Conservation (phyloP, 2,113 vertebrate genomes). For the Hydrochoerus hydrochaeris region DNA sequence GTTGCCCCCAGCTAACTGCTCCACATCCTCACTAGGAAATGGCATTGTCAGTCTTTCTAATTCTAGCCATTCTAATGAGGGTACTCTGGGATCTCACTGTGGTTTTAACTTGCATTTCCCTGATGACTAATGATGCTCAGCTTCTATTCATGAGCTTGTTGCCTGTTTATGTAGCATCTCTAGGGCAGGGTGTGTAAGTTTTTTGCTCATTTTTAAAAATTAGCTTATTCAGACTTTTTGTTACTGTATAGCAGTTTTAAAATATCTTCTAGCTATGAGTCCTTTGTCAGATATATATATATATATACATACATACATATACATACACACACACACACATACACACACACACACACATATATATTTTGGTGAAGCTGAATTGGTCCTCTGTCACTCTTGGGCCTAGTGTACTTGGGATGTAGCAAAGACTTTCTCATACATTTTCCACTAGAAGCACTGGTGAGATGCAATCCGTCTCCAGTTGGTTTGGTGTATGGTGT, state of each 20-base stretch:
- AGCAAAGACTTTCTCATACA: neutral
- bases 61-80: neutral
- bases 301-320: no score
- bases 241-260: neutral
- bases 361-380: neutral
- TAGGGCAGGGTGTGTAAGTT: neutral
- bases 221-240: neutral
- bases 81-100: neutral
- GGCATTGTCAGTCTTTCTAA: neutral
- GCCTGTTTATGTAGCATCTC: neutral
- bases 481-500: neutral
- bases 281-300: neutral
- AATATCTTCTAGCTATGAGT: neutral
- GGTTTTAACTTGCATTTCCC: neutral
- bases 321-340: no score
- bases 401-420: neutral
- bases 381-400: neutral
- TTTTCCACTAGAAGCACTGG: neutral
- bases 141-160: accelerated
- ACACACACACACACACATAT: no score
- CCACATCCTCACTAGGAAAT: accelerated
- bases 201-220: neutral
- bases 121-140: neutral
- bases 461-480: accelerated
- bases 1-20: neutral